Evolutionary conservation across 2,113 vertebrate genomes (phyloP), one percentile per base, ranked within the genome.

Genomic region (Chamaea fasciata): DNA sequence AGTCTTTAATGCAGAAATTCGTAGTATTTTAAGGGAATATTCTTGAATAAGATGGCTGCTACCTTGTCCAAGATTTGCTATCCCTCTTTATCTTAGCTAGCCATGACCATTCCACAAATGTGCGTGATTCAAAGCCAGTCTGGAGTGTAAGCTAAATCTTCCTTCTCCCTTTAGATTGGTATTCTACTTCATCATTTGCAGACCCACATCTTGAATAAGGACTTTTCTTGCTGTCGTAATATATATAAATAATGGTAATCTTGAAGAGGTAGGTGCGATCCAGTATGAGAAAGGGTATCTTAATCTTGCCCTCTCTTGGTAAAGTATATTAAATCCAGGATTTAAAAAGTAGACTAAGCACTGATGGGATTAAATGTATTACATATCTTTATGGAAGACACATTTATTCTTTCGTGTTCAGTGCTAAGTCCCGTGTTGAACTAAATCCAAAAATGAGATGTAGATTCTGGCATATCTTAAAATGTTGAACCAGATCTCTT

Each of bases 361-460:
- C 46, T 97, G 96, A 96, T 90, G 86, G 94, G 90, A 96, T 97
- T 97, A 96, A 96, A 84, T 73, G 59, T 79, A 93, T 92, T 96
- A 93, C 90, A 94, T 91, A 92, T 95, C 80, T 93, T 95, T 95
- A 94, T 69, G 77, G 88, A 90, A 96, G 92, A 82, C 80, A 87
- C 69, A 83, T 84, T 81, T 91, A 95, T 90, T 96, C 88, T 92
- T 94, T 37, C 70, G 41, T 87, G 83, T 94, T 96, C 87, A 94
- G 86, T 53, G 74, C 65, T 93, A 96, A 96, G 78, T 92, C 86
- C 82, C 37, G 2, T 76, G 85, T 89, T 90, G 86, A 97, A 95
- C 68, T 95, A 92, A 96, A 96, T 97, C 80, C 60, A 93, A 78
- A 92, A 96, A 92, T 90, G 73, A 94, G 83, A 95, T 89, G 93